Evolutionary conservation across 2,888 invertebrate genomes (phyloP), one percentile per base, ranked within the genome.

Genomic region (Cordilura impudica): DNA sequence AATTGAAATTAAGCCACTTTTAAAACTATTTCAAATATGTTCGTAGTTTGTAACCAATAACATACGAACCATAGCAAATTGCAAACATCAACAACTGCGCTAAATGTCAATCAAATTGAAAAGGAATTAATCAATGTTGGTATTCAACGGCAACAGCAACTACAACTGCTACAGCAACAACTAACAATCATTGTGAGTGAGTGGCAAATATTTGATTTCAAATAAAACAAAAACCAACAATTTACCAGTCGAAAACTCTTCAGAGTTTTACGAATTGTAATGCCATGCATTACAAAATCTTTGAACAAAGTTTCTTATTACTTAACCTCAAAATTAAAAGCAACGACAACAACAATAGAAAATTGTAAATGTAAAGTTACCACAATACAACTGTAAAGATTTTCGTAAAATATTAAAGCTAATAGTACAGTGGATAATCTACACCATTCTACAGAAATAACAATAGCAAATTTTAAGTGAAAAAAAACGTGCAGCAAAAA

Each of bases 31-130:
- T 12, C 16, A 56, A 54, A 51, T 53, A 31, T 70, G 53, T 67
- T n/a, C n/a, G 71, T 49, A 35, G 19, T 35, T 35, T 47, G 63
- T 63, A 63, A 74, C 71, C 78, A 71, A 79, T 74, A 75, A 35
- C 54, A 71, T 54, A 66, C 29, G 54, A 79, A 79, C 18, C 74
- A 61, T 66, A 21, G 21, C 45, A 72, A 75, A 19, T 65, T 26
- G n/a, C 45, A 31, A 74, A 65, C 51, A 65, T 21, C 58, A 29
- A 70, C 70, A 74, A 66, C 18, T 31, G 49, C 43, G 56, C 61
- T 63, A 79, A 79, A 75, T 79, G 79, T 79, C 79, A 79, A 75
- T 79, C 79, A 79, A 71, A 47, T 63, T 45, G 49, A 56, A 56
- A 72, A 74, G 49, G 71, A 61, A 75, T 75, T 70, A 67, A 63